Percentiles rank a stretch among this genome's conserved stretches.
These are phyloP conservation scores for Ptychoptera albimana DNA, from an alignment of 2,888 invertebrate species.

Conservation along the genomic window DNA sequence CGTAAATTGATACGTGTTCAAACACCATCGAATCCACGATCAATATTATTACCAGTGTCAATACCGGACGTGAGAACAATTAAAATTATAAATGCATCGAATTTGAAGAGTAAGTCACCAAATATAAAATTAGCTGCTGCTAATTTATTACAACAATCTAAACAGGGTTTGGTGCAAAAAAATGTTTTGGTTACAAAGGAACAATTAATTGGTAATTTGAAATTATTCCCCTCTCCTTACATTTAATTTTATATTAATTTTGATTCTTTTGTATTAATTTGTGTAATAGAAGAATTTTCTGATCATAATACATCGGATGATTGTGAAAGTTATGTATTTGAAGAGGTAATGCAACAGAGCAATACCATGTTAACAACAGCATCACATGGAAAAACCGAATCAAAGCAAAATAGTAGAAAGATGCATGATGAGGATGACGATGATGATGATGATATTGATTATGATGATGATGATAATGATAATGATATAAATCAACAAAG, in stretches of 20 bases:
- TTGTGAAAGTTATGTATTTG: constrained; percentile 14
- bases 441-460: constrained; percentile 12
- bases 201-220: constrained; percentile 25
- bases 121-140: constrained; percentile 38
- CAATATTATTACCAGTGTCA: constrained; percentile 54
- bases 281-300: constrained; percentile 9
- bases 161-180: constrained; percentile 31
- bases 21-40: constrained; percentile 34
- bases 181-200: constrained; percentile 21
- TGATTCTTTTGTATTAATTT: not conserved
- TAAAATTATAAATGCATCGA: constrained; percentile 53
- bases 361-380: constrained; percentile 1
- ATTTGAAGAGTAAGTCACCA: constrained; percentile 35
- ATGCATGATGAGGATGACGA: constrained; percentile 4
- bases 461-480: constrained; percentile 12
- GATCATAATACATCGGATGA: constrained; percentile 16
- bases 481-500: constrained; percentile 13
- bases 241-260: not conserved
- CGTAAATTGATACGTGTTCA: constrained; percentile 15
- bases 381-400: not conserved
- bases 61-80: constrained; percentile 51
- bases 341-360: constrained; percentile 10
- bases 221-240: constrained; percentile 2
- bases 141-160: constrained; percentile 34
- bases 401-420: not conserved